phyloP scores from a whole-genome alignment of 2,797 vertebrate species.

The Smutsia gigantea region DNA sequence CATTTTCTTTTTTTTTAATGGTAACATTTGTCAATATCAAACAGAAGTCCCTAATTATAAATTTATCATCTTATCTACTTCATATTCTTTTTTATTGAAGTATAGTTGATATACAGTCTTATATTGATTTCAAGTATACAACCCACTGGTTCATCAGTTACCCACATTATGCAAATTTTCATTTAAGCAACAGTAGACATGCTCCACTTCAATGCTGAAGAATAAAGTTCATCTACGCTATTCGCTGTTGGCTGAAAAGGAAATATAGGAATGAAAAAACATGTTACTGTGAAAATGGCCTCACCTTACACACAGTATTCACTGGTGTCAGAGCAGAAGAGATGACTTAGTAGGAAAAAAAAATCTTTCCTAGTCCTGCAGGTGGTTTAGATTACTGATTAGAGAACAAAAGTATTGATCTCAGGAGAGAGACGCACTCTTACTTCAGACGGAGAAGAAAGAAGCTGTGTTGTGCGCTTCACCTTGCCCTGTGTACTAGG shows the following conservation, averaged over 20 bases:
- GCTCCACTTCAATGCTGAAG: background rate
- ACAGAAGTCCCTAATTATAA: no score
- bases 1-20: background rate
- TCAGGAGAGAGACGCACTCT: no score
- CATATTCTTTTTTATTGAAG: no score
- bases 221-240: background rate
- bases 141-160: no score
- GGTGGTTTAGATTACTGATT: background rate
- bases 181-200: background rate
- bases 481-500: background rate
- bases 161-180: background rate
- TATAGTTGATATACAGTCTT: no score
- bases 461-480: no score
- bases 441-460: background rate
- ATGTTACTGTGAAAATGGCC: background rate
- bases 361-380: background rate
- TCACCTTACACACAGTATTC: background rate
- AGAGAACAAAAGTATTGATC: background rate
- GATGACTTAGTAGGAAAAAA: background rate
- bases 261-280: constrained; percentile 33
- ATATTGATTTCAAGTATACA: no score
- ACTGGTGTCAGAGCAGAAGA: background rate
- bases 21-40: no score
- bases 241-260: background rate
- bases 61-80: no score